Conservation (phyloP, 2,113 vertebrate species). For the Rhinichthys klamathensis region DNA sequence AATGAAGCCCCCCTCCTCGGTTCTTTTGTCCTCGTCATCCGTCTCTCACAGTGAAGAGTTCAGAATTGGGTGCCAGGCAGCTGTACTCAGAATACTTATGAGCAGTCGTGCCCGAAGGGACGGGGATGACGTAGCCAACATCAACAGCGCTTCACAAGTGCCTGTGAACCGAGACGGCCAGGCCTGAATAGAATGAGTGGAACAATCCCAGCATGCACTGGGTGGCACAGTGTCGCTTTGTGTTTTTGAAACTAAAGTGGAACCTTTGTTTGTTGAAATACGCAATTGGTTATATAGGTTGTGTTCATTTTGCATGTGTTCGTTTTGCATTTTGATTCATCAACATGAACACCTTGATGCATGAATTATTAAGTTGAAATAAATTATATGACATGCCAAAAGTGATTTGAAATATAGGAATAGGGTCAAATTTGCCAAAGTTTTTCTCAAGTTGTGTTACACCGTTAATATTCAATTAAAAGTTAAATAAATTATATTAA, state of each 20-base stretch:
- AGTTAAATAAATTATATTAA: too few species aligned
- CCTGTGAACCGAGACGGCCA: conserved; percentile 22
- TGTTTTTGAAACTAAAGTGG: conserved; percentile 38
- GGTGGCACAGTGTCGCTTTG: conserved; percentile 43
- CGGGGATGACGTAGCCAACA: conserved; percentile 37
- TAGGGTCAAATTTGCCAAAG: too few species aligned
- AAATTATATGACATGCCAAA: too few species aligned
- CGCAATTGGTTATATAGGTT: background rate
- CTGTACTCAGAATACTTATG: conserved; percentile 46
- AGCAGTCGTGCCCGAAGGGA: conserved; percentile 26
- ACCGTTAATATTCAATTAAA: too few species aligned
- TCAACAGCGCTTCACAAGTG: conserved; percentile 10
- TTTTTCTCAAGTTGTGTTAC: too few species aligned
- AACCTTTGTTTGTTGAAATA: background rate
- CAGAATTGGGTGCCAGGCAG: conserved; percentile 34
- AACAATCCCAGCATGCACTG: conserved; percentile 41
- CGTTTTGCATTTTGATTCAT: background rate
- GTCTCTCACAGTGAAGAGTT: conserved; percentile 25
- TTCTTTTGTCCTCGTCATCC: background rate
- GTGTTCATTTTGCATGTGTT: background rate
- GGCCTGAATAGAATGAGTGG: conserved; percentile 40
- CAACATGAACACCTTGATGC: background rate
- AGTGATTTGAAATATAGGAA: too few species aligned
- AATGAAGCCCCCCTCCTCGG: conserved; percentile 5
- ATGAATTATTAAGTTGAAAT: background rate